Base-by-base conservation (phyloP, 2,113 vertebrate genomes). In the Thryonomys swinderianus region DNA sequence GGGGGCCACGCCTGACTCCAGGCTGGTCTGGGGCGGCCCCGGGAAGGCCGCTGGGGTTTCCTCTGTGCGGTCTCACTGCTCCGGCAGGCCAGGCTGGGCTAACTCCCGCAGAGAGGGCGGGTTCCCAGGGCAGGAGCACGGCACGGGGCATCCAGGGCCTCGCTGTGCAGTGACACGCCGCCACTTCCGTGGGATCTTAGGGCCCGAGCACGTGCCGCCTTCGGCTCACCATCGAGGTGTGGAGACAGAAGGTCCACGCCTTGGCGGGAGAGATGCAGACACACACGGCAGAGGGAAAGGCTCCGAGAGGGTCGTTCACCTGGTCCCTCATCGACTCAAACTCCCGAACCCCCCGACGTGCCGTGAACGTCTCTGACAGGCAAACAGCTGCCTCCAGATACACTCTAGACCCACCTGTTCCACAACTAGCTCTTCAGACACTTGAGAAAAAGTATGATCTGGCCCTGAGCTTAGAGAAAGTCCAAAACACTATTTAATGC, bases 401-500 rank as follows among this genome's bases (percentile, higher is more conserved):
- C 57, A 13, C 6, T 37, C 30, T 67, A 71, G 7, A 40, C 14
- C 27, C 12, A 51, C 4, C 13, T 40, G 17, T 66, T 89, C 61
- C 16, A 74, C 61, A 40, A 53, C 3, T 17, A 88, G 14, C 11
- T 82, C n/a, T 83, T 92, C 4, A 86, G 86, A 73, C 32, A 34
- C 62, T 53, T 12, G 8, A 85, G n/a, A 73, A 87, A 94, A 10
- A n/a, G 4, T 51, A 45, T 0, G 4, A 55, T 61, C 81, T 45
- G 6, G 4, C 13, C 30, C 9, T 3, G 25, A 18, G 20, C 42
- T 45, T 67, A 80, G 9, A 59, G n/a, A 88, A 93, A 93, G 5
- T 55, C 61, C 7, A 17, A 67, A 94, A 87, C 25, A 78, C 57
- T 80, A 78, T 84, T 87, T 67, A 84, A 74, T 88, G 34, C 93